Conservation (phyloP, 2,113 vertebrate genomes). For the Pluvialis apricaria region DNA sequence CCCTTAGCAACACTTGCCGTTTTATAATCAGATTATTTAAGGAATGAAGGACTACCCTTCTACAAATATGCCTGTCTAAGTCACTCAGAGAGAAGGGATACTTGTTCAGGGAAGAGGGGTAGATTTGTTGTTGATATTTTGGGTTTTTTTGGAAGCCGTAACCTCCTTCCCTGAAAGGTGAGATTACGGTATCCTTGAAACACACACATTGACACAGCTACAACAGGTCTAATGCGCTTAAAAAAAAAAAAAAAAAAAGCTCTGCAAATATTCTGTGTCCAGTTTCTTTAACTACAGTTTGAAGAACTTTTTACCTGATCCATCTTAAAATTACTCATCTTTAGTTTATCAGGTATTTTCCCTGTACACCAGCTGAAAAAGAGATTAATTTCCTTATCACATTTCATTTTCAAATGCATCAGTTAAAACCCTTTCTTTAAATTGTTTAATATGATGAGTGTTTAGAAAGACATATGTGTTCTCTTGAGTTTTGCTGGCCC, state of each 20-base stretch:
- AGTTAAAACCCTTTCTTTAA: neutral
- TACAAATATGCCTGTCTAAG: neutral
- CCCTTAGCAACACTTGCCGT: neutral
- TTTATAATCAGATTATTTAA: neutral
- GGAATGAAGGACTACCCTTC: neutral
- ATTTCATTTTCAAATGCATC: neutral
- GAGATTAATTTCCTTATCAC: neutral
- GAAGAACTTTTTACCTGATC: neutral
- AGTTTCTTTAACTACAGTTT: neutral
- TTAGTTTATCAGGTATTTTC: neutral
- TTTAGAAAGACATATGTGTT: neutral
- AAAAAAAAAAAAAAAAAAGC: neutral
- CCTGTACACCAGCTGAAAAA: neutral
- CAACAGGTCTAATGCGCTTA: neutral
- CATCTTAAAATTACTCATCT: neutral
- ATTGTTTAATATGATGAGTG: neutral
- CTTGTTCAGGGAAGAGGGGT: neutral
- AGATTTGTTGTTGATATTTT: neutral
- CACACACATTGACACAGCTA: fast-evolving
- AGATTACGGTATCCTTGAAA: neutral
- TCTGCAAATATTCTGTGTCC: neutral
- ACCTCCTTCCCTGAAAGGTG: neutral
- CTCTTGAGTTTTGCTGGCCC: neutral
- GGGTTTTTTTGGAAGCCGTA: neutral
- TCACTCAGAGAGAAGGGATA: neutral